Evolutionary conservation across 2,888 invertebrate genomes (phyloP).

Genomic region (Lasioglossum zephyrum): DNA sequence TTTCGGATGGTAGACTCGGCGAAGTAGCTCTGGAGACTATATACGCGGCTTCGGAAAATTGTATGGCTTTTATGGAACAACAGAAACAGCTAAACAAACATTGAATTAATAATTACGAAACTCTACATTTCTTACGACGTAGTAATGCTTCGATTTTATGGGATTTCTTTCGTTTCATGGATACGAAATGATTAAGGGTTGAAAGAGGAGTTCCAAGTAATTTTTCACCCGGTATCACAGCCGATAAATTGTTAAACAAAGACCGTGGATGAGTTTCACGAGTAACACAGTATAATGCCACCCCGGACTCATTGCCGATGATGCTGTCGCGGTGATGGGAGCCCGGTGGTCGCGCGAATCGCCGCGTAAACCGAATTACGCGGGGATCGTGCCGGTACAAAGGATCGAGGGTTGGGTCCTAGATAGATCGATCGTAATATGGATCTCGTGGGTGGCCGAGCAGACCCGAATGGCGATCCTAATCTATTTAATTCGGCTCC

Average conservation of each 20-base stretch:
- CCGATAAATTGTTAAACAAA: too few species aligned
- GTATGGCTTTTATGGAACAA: not conserved
- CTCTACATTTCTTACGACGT: too few species aligned
- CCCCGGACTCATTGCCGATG: not conserved
- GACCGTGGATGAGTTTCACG: too few species aligned
- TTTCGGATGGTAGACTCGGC: not conserved
- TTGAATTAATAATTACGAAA: too few species aligned
- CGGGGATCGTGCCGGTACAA: not conserved
- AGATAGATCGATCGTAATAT: slow-evolving; percentile 25
- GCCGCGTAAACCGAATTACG: slow-evolving; percentile 39
- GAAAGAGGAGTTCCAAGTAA: not conserved
- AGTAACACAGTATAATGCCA: not conserved
- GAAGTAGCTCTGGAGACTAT: not conserved
- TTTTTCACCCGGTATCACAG: too few species aligned
- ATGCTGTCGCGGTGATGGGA: not conserved
- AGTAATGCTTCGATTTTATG: too few species aligned
- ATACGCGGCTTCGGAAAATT: not conserved
- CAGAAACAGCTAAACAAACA: not conserved
- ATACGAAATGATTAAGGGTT: too few species aligned
- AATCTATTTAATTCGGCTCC: slow-evolving; percentile 44
- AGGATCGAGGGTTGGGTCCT: slow-evolving; percentile 13
- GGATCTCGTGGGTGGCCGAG: slow-evolving; percentile 26
- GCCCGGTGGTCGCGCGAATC: slow-evolving; percentile 20
- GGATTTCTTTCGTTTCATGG: too few species aligned
- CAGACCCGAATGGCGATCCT: slow-evolving; percentile 41